Base-by-base conservation (phyloP, 2,797 vertebrate genomes). In the Crax fasciolata region DNA sequence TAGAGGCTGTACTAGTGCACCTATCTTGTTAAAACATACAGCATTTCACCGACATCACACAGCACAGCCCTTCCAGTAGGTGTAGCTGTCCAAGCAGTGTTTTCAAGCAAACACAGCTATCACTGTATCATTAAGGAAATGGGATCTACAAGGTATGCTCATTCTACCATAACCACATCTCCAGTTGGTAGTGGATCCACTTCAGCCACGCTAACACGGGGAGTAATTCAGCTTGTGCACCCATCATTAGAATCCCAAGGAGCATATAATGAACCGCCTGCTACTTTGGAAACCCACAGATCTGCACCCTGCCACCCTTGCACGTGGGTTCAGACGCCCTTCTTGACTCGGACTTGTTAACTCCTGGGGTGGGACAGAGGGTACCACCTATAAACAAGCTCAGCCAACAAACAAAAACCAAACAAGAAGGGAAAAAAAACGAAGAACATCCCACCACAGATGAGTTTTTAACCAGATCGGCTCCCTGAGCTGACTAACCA, bases 181-280 rank as follows among this genome's bases (percentile, higher is more conserved):
- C n/a, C 11, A 48, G 27, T 41, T 0, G 0, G 13, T 57, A 54
- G 13, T 1, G 13, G 18, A 21, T 32, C 52, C 62, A 6, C 21
- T 11, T 3, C 54, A 63, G 39, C 14, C 66, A 78, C 0, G 0
- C 13, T 16, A 68, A 65, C 1, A 5, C 16, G 41, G 13, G 6
- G 39, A 79, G 8, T 20, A 74, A 61, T 11, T 68, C 65, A 2
- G 1, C 62, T 68, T 39, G 25, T 38, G 27, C 49, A 55, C 54
- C 70, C 58, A 10, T 30, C 15, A 7, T 9, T n/a, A 30, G 1
- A 23, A 76, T 3, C 13, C 0, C 1, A 62, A 58, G 21, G 51
- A 5, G 11, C 3, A 1, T 9, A 7, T 6, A 66, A 18, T 2
- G 13, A 38, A 43, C 11, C 2, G 4, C 23, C 32, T 63, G 20